These are phyloP conservation scores for Thryonomys swinderianus DNA, from an alignment of 2,113 vertebrate species.

Conservation along the genomic window DNA sequence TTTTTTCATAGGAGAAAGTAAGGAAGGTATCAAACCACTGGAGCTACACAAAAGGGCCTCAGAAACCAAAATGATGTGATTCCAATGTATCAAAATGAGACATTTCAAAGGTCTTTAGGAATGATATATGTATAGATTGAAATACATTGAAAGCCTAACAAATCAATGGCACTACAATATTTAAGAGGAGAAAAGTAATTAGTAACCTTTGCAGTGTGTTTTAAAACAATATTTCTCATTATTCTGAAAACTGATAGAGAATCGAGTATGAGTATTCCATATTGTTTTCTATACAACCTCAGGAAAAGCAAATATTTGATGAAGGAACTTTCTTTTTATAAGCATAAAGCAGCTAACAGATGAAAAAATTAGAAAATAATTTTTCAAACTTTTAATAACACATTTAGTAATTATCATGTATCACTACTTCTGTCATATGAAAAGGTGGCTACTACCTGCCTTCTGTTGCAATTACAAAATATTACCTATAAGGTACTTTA, in stretches of 20 bases:
- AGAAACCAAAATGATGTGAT: not conserved
- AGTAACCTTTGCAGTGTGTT: not conserved
- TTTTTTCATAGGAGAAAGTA: not conserved
- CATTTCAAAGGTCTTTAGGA: not conserved
- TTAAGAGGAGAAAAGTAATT: not conserved
- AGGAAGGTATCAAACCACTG: not conserved
- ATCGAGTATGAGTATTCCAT: not conserved
- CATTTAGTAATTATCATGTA: not conserved
- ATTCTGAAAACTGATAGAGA: conserved; percentile 11
- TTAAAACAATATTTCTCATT: not conserved
- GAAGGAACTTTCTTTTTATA: conserved; percentile 12
- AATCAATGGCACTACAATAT: not conserved
- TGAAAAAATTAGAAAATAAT: not conserved
- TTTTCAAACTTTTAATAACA: not conserved
- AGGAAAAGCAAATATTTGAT: conserved; percentile 13
- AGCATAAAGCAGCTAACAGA: not conserved
- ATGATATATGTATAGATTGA: not conserved
- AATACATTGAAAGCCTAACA: not conserved
- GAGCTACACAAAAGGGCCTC: not conserved
- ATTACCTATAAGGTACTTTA: not conserved
- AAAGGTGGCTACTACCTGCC: not conserved
- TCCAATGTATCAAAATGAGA: not conserved
- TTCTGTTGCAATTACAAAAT: conserved; percentile 37
- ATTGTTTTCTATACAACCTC: not conserved
- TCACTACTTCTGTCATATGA: not conserved